Percentiles rank a stretch among this genome's conserved stretches.
These are phyloP conservation scores for Drosophila dives DNA, from an alignment of 2,888 invertebrate genomes.

Conservation along the genomic window DNA sequence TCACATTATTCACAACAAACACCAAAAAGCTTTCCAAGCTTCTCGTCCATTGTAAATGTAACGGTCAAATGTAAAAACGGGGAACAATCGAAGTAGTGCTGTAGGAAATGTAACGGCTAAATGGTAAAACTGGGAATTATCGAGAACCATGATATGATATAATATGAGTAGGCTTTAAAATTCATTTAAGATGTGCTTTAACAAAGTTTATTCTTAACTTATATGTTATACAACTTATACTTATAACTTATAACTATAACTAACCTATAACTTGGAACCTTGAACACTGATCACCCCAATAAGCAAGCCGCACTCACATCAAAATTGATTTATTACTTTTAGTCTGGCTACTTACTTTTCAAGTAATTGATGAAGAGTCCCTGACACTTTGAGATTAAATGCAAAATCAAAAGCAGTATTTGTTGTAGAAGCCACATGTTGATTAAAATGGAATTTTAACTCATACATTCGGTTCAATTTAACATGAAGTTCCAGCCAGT, in stretches of 20 bases:
- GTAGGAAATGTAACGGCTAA: not conserved
- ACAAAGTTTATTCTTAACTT: not conserved
- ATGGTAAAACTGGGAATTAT: not conserved
- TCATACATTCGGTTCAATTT: not conserved
- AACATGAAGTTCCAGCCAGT: not conserved
- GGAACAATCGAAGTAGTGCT: not conserved
- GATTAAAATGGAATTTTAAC: not conserved
- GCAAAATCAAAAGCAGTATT: not conserved
- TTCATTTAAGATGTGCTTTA: not conserved
- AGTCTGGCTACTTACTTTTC: not conserved
- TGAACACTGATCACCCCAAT: not conserved
- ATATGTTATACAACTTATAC: too few species aligned
- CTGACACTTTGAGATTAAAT: not conserved
- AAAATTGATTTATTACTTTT: not conserved
- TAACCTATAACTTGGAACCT: too few species aligned
- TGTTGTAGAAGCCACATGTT: not conserved
- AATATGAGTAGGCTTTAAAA: not conserved
- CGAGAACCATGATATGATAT: not conserved
- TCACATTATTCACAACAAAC: slow-evolving; percentile 12
- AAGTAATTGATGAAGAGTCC: not conserved
- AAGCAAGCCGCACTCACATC: not conserved
- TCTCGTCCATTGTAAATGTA: slow-evolving; percentile 24
- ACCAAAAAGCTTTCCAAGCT: slow-evolving; percentile 23
- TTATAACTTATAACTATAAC: too few species aligned
- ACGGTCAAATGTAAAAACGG: slow-evolving; percentile 31